These are phyloP conservation scores for Antheraea yamamai DNA, from an alignment of 2,888 invertebrate genomes.

Conservation along the genomic window DNA sequence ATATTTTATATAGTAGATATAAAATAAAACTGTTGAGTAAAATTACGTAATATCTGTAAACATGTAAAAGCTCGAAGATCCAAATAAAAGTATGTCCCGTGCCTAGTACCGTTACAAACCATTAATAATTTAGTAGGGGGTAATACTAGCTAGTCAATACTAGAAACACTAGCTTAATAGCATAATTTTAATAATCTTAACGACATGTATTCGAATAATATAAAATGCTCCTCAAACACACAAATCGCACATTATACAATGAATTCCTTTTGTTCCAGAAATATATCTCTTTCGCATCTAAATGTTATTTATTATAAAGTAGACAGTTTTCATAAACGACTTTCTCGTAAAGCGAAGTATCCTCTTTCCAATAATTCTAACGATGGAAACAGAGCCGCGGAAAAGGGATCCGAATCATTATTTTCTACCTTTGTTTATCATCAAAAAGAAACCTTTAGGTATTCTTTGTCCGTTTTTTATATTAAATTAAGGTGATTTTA, in stretches of 20 bases:
- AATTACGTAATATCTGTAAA: too few relatives aligned
- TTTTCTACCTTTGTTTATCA: constrained; percentile 56
- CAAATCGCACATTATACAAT: neutral
- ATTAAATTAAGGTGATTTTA: constrained; percentile 30
- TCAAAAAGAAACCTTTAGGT: constrained; percentile 51
- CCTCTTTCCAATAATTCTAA: constrained; percentile 49
- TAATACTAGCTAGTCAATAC: too few relatives aligned
- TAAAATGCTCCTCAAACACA: neutral
- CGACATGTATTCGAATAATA: too few relatives aligned
- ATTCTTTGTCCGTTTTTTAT: constrained; percentile 49
- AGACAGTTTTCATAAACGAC: constrained; percentile 13
- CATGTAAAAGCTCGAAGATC: too few relatives aligned
- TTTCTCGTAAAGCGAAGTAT: constrained; percentile 39
- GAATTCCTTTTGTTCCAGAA: neutral
- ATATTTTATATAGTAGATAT: too few relatives aligned
- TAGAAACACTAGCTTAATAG: too few relatives aligned
- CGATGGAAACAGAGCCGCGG: constrained; percentile 44
- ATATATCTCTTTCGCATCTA: neutral
- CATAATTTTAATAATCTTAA: too few relatives aligned
- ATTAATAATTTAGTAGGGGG: too few relatives aligned
- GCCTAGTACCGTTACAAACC: too few relatives aligned
- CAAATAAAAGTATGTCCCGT: too few relatives aligned
- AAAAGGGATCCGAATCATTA: constrained; percentile 55
- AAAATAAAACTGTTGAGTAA: too few relatives aligned
- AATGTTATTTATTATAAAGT: neutral